These are phyloP conservation scores for Tetramorium bicarinatum DNA, from an alignment of 2,888 invertebrate genomes.

Conservation along the genomic window DNA sequence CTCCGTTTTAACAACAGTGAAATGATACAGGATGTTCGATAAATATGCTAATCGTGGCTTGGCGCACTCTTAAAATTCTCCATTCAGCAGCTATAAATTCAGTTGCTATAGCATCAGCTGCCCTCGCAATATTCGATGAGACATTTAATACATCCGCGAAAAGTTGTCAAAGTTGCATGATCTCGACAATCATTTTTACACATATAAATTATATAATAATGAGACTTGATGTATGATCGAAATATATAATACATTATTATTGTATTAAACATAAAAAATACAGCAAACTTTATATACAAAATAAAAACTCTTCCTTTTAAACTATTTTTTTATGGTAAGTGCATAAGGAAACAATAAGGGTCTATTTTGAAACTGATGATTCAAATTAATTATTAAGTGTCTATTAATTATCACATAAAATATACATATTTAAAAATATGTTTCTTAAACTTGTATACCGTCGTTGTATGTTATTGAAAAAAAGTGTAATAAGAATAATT, in stretches of 20 bases:
- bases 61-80: conserved; percentile 55
- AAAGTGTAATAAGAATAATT: not conserved
- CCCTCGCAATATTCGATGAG: conserved; percentile 65
- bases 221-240: not conserved
- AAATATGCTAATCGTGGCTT: conserved; percentile 75
- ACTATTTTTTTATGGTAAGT: not conserved
- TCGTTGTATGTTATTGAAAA: not conserved
- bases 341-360: not conserved
- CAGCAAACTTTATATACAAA: not conserved
- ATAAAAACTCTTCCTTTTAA: not conserved
- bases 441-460: not conserved
- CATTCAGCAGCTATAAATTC: conserved; percentile 55
- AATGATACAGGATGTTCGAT: conserved; percentile 71
- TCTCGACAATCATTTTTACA: not conserved
- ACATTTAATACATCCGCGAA: conserved; percentile 69
- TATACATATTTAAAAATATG: not conserved
- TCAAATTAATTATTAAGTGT: not conserved
- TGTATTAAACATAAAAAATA: not conserved
- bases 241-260: conserved; percentile 6
- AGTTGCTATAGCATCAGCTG: conserved; percentile 66
- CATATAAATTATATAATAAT: not conserved
- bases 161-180: not conserved
- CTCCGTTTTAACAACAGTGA: conserved; percentile 67
- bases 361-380: not conserved
- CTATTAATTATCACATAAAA: not conserved